Evolutionary conservation across 37 sponge, comb jelly and placozoan species (phyloP).

Genomic region (Aplysina aerophoba): DNA sequence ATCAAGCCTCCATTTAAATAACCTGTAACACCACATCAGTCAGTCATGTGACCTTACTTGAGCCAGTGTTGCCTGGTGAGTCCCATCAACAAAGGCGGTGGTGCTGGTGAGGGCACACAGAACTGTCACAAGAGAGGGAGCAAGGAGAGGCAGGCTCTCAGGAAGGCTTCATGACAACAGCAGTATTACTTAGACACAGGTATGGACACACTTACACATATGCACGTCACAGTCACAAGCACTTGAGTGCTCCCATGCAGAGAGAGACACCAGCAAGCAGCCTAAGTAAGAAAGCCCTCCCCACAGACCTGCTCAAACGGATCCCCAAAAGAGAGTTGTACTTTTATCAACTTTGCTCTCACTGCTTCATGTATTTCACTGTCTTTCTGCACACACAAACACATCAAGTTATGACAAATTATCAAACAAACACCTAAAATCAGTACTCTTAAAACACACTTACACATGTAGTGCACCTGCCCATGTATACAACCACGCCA

Average conservation of each 20-base stretch:
- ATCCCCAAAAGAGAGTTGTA: constrained; percentile 5
- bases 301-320: constrained; percentile 46
- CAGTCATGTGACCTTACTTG: no score
- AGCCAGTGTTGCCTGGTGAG: no score
- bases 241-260: no score
- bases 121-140: not conserved
- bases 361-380: not conserved
- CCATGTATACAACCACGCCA: not conserved
- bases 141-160: not conserved
- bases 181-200: no score
- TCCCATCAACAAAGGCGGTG: constrained; percentile 20
- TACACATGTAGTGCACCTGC: not conserved
- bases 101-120: constrained; percentile 1
- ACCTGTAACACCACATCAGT: no score
- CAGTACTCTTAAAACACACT: not conserved
- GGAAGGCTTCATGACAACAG: no score
- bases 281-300: no score
- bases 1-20: not conserved
- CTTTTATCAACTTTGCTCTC: constrained; percentile 29
- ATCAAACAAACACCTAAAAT: not conserved
- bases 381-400: not conserved
- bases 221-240: no score
- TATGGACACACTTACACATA: no score
- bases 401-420: not conserved
- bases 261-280: no score